phyloP scores from a whole-genome alignment of 2,113 vertebrate genomes.

The Lathamus discolor region DNA sequence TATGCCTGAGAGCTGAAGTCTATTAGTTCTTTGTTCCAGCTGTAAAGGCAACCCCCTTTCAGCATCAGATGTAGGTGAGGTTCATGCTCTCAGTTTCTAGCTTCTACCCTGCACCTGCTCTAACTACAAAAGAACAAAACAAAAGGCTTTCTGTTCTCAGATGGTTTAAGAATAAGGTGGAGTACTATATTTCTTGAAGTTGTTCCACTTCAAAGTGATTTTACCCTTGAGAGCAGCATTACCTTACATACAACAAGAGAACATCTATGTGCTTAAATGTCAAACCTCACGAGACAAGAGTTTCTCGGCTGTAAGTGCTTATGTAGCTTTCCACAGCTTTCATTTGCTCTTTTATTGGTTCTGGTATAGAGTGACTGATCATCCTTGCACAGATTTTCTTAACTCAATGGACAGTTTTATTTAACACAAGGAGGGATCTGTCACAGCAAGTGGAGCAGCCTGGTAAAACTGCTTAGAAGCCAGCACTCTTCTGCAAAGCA shows the following conservation, averaged over 20 bases:
- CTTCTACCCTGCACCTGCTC: neutral
- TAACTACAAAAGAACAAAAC: neutral
- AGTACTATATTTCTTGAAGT: neutral
- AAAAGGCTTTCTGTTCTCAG: conserved; percentile 6
- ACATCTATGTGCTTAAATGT: neutral
- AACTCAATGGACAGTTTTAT: neutral
- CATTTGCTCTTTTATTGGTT: neutral
- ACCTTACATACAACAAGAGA: neutral
- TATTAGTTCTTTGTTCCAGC: neutral
- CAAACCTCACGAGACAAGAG: neutral
- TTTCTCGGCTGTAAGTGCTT: neutral
- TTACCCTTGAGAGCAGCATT: conserved; percentile 9
- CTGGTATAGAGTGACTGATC: neutral
- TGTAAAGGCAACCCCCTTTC: neutral
- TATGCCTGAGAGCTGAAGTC: neutral
- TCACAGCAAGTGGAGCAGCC: neutral
- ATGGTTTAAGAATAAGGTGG: neutral
- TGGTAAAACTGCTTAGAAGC: neutral
- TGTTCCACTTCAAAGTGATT: neutral
- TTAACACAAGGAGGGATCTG: neutral
- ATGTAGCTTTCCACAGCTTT: neutral
- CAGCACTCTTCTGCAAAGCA: neutral
- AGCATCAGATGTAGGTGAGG: neutral
- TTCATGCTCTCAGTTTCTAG: neutral
- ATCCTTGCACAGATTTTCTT: neutral